Evolutionary conservation across 1,140 invertebrate species (phyloP), one percentile per base, ranked within the genome.

Genomic region (Drosophila cardini): DNA sequence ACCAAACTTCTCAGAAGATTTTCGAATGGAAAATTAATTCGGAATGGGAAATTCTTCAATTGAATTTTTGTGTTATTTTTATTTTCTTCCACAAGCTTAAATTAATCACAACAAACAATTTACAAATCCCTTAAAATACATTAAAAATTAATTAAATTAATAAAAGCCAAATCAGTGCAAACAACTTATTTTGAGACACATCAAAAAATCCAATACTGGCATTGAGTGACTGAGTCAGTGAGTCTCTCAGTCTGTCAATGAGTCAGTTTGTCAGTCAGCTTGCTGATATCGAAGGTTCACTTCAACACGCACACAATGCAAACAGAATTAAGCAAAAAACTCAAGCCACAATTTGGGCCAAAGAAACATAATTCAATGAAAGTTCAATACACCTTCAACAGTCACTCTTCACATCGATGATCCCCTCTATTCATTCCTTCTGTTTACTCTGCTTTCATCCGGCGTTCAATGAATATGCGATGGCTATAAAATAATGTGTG

Each of bases 321-420:
- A 73, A 84, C 77, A 85, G 72, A 70, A 72, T 78, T 78, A 75
- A 72, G 11, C 58, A 16, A 26, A 68, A 85, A 73, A 68, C 62
- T 68, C 68, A 80, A 63, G 67, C 76, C 60, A 72, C 72, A 78
- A 74, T 60, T 21, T 43, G 40, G 34, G 16, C 26, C 26, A 58
- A 53, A 58, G 55, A 65, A 72, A 64, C 77, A 78, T 86, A 80
- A 78, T 76, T 75, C 82, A 76, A 86, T 86, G 77, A 72, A 76
- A 58, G 67, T 81, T 86, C 82, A 72, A 76, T 83, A 58, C 42
- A 58, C 53, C 45, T 56, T 10, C 38, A 63, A 30, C 18, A 60
- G n/a, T 38, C 13, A 0, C 13, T 6, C 1, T 26, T 2, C 61
- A 32, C 21, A 43, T 8, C 36, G 13, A 6, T 4, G 21, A 2